Conservation (phyloP, 2,113 vertebrate species). For the Cacatua alba region DNA sequence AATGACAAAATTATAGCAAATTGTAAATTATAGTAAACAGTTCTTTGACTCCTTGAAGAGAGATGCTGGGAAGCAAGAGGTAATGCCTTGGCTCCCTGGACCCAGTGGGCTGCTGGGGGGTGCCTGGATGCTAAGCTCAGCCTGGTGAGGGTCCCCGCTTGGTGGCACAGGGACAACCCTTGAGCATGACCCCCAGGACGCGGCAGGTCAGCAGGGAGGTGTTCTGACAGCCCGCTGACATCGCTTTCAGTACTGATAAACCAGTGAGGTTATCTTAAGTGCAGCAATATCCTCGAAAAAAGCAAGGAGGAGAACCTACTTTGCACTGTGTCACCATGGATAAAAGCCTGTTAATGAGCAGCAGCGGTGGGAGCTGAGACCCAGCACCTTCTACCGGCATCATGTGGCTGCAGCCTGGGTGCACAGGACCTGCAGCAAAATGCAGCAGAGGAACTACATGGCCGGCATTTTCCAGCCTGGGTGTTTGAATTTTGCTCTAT, state of each 20-base stretch:
- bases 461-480: conserved; percentile 53
- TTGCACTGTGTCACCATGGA: conserved; percentile 15
- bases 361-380: not conserved
- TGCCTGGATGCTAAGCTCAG: not conserved
- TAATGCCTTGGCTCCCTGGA: not conserved
- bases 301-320: conserved; percentile 24
- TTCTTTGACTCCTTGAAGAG: not conserved
- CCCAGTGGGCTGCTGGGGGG: not conserved
- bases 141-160: accelerated
- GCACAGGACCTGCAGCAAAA: accelerated
- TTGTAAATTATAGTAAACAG: not conserved
- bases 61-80: accelerated
- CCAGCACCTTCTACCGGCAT: conserved; percentile 22
- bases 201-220: accelerated
- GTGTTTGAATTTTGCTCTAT: conserved; percentile 61
- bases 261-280: conserved; percentile 42
- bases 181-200: accelerated
- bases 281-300: conserved; percentile 29
- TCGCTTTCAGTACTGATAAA: not conserved
- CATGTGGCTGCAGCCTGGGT: not conserved
- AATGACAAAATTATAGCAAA: not conserved
- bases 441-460: not conserved
- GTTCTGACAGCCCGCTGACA: conserved; percentile 32
- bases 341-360: conserved; percentile 11
- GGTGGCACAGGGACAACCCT: not conserved